These are phyloP conservation scores for Pandion haliaetus DNA, from an alignment of 2,113 vertebrate species.

Conservation along the genomic window DNA sequence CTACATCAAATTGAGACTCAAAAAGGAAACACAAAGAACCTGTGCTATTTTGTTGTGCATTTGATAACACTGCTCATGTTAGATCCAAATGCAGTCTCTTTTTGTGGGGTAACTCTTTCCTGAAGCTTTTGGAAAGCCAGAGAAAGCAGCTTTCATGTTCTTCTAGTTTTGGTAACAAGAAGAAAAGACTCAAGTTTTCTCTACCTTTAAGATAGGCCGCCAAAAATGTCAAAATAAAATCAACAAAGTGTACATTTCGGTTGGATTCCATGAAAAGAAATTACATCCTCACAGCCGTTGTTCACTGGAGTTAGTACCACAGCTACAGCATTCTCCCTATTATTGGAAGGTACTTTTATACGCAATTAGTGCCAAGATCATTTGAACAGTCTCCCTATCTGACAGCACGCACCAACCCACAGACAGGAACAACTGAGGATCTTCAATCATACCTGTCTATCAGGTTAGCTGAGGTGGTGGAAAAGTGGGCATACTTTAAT, in stretches of 20 bases:
- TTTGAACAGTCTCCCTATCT: neutral
- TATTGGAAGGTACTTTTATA: neutral
- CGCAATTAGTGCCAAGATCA: constrained; percentile 5
- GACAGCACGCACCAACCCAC: constrained; percentile 3
- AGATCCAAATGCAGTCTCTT: neutral
- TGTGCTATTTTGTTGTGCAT: constrained; percentile 8
- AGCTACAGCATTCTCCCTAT: neutral
- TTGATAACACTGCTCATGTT: constrained; percentile 12
- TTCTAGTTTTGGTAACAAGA: neutral
- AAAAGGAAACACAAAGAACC: constrained; percentile 46
- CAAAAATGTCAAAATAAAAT: constrained; percentile 29
- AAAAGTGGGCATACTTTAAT: neutral
- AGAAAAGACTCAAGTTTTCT: neutral
- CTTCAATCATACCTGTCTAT: neutral
- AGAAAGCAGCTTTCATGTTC: neutral
- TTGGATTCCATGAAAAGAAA: neutral
- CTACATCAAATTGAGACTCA: constrained; percentile 35
- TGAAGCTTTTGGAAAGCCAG: constrained; percentile 20
- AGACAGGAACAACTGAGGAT: neutral
- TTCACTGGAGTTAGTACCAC: neutral
- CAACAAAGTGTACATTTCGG: constrained; percentile 6
- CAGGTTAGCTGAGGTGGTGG: neutral
- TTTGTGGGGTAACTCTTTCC: neutral
- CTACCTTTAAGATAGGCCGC: neutral
- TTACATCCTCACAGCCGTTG: neutral